phyloP scores from a whole-genome alignment of 2,888 invertebrate genomes.

The Autographa gamma region DNA sequence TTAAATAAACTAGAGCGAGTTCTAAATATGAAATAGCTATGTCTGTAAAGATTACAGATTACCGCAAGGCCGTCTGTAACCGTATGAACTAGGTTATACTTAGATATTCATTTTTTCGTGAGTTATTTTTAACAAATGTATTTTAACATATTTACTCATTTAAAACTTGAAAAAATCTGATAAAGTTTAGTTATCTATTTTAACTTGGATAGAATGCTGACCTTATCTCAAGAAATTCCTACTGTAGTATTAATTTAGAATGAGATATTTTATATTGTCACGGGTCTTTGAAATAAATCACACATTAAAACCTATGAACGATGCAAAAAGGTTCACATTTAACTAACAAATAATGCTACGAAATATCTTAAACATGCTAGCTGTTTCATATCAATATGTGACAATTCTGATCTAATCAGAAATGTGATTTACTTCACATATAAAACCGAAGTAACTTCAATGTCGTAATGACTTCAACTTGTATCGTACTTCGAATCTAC shows the following conservation, averaged over 20 bases:
- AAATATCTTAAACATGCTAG: not conserved
- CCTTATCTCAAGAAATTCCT: too few species aligned
- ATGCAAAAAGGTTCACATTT: not conserved
- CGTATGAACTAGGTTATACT: not conserved
- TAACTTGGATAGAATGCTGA: too few species aligned
- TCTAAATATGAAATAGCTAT: slow-evolving; percentile 7
- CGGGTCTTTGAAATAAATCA: too few species aligned
- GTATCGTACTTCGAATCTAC: slow-evolving; percentile 39
- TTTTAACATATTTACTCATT: too few species aligned
- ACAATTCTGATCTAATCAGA: not conserved
- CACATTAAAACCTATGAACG: too few species aligned
- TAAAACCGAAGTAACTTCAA: slow-evolving; percentile 14
- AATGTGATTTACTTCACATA: not conserved
- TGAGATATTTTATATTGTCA: too few species aligned
- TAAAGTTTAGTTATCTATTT: too few species aligned
- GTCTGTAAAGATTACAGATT: slow-evolving; percentile 4
- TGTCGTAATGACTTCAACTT: slow-evolving; percentile 31
- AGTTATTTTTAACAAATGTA: not conserved
- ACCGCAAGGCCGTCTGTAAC: not conserved
- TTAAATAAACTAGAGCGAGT: not conserved
- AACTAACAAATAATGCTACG: not conserved
- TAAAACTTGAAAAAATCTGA: too few species aligned
- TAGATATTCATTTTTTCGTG: slow-evolving; percentile 10
- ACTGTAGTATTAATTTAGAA: too few species aligned
- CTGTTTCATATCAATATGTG: not conserved